A percentile compares a stretch with the other conserved stretches of the same genome.
Evolutionary conservation across 35 echinoderm and acorn worm genomes (phyloP).

Genomic region (Antedon bifida): DNA sequence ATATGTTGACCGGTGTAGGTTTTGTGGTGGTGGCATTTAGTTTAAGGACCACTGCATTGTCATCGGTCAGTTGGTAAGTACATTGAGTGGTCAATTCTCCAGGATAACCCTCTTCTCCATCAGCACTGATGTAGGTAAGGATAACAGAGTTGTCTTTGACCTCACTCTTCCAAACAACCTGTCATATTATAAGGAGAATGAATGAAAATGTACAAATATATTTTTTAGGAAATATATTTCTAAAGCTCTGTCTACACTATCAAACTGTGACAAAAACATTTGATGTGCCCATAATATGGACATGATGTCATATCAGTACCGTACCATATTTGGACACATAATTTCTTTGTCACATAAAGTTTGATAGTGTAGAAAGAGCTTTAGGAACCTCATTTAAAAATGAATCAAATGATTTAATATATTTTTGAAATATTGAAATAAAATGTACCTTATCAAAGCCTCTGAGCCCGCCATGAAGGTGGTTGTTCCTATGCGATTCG

Average conservation of each 20-base stretch:
- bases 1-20: conserved; percentile 74
- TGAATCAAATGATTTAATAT: too few relatives aligned
- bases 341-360: too few relatives aligned
- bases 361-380: too few relatives aligned
- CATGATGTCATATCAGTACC: too few relatives aligned
- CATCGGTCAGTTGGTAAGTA: conserved; percentile 58
- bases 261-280: too few relatives aligned
- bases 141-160: conserved; percentile 48
- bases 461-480: conserved; percentile 66
- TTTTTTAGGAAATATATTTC: too few relatives aligned
- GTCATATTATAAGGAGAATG: neutral
- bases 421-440: neutral
- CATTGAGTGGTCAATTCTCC: conserved; percentile 49
- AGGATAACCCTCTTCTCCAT: conserved; percentile 87
- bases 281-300: too few relatives aligned
- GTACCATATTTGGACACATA: too few relatives aligned
- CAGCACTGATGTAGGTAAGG: conserved; percentile 58
- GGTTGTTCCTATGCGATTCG: conserved; percentile 39
- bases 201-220: too few relatives aligned
- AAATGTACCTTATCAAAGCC: conserved; percentile 50
- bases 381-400: too few relatives aligned
- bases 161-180: conserved; percentile 47
- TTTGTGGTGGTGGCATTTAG: conserved; percentile 56
- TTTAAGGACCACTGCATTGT: conserved; percentile 51
- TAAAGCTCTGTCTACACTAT: too few relatives aligned